Evolutionary conservation across 2,113 vertebrate species (phyloP).

Genomic region (Clarias batrachus): DNA sequence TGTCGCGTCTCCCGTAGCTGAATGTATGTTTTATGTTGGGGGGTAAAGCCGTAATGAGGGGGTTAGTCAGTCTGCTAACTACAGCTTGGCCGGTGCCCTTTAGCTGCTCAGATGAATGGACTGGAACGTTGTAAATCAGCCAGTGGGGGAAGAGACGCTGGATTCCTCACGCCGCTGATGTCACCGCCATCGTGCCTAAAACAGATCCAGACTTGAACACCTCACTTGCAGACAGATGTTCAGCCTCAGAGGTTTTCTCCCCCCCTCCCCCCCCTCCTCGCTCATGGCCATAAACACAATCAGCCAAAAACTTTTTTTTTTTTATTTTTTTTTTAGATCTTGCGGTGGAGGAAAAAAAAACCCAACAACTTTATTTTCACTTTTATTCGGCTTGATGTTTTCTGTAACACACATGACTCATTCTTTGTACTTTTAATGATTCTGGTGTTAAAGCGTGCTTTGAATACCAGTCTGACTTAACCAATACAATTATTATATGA

Average conservation of each 20-base stretch:
- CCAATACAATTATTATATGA: background rate
- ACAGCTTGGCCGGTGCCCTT: conserved; percentile 47
- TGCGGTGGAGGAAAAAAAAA: background rate
- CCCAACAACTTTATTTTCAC: background rate
- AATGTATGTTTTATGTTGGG: conserved; percentile 48
- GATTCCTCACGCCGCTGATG: conserved; percentile 73
- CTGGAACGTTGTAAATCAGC: conserved; percentile 66
- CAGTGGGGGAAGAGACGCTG: conserved; percentile 53
- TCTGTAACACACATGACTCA: background rate
- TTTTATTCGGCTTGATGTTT: background rate
- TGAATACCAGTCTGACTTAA: background rate
- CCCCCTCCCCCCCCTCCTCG: background rate
- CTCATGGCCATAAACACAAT: conserved; percentile 5
- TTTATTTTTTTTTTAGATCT: background rate
- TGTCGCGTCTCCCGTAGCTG: conserved; percentile 5
- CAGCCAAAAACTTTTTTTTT: background rate
- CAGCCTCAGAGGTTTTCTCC: conserved; percentile 48
- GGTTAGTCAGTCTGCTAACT: conserved; percentile 58
- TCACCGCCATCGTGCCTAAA: conserved; percentile 66
- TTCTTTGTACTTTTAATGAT: background rate
- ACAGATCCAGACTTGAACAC: conserved; percentile 77
- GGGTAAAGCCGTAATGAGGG: conserved; percentile 57
- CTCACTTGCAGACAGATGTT: conserved; percentile 70
- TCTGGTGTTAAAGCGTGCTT: background rate
- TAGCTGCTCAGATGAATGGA: conserved; percentile 64